These are phyloP conservation scores for Lepidonotus clava DNA, from an alignment of 2,888 invertebrate species.

Conservation along the genomic window DNA sequence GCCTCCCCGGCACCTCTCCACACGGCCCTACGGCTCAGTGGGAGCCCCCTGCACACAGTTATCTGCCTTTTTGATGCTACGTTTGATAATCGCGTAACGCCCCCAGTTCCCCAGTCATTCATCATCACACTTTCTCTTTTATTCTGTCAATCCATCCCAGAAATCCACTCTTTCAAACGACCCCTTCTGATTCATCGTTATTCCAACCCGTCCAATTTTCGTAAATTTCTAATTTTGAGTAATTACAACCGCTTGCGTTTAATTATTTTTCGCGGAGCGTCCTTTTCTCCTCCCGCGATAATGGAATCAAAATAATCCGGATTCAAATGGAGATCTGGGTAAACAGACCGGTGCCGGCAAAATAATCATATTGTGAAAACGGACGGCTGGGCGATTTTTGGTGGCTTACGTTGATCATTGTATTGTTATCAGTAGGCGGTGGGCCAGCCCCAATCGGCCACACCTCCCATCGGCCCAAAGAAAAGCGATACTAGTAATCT, in stretches of 20 bases:
- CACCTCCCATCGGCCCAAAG: neutral
- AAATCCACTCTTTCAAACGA: neutral
- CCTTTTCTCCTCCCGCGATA: neutral
- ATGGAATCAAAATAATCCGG: slow-evolving; percentile 2
- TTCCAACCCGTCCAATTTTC: slow-evolving; percentile 19
- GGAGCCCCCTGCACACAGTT: neutral
- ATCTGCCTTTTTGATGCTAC: slow-evolving; percentile 4
- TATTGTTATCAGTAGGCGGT: slow-evolving; percentile 1
- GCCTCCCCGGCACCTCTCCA: neutral
- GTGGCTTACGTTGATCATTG: slow-evolving; percentile 8
- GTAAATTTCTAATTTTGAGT: slow-evolving; percentile 13
- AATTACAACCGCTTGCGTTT: neutral
- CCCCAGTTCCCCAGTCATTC: neutral
- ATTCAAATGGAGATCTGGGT: neutral
- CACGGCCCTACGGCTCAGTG: neutral
- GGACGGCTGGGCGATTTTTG: neutral
- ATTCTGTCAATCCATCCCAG: neutral
- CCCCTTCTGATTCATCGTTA: neutral
- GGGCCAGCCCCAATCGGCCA: neutral
- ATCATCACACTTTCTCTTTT: neutral
- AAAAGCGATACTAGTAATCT: slow-evolving; percentile 33
- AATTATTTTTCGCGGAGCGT: neutral
- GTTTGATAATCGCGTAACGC: neutral
- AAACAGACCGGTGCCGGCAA: neutral
- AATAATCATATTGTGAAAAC: slow-evolving; percentile 10